Evolutionary conservation across 1,140 invertebrate genomes (phyloP), one percentile per base, ranked within the genome.

Genomic region (Melipona quadrifasciata): DNA sequence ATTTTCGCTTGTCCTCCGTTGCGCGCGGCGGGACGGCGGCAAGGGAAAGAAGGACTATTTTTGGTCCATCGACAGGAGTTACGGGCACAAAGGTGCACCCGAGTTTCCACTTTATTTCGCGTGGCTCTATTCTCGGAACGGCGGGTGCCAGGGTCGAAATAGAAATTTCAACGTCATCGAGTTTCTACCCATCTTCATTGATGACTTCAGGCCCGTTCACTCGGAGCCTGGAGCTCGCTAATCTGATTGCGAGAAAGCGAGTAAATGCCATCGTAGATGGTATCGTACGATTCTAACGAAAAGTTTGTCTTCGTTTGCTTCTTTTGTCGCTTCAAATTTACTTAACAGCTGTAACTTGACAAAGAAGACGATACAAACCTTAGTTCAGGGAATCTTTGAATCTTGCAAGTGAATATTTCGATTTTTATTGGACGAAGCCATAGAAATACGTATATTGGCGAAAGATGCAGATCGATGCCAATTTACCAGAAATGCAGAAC

Each of bases 111-210:
- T 84, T 87, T 90, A 90, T 90, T 90, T 87, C 87, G 80, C 74
- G 78, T 64, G 77, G 31, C 73, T 84, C 88, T 90, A 90, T 90
- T 90, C 86, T 90, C 78, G 81, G 88, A 87, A 84, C 86, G 80
- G 64, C 84, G 80, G 81, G 80, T 90, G 88, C 88, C 86, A 87
- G 86, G 57, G 65, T 87, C 73, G 78, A 90, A 90, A 90, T 89
- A 89, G 88, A 90, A 78, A 74, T 90, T 86, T 90, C 70, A 84
- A 61, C 89, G 88, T 90, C 89, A 90, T 88, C 79, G 77, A 65
- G 85, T 81, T 87, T 47, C 74, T 89, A 88, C 78, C 85, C 87
- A 86, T 89, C 89, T 87, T 86, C 88, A 90, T 90, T 90, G 88
- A 90, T 90, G 89, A 90, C 86, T 89, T 90, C 86, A 90, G 84